Evolutionary conservation across 2,113 vertebrate species (phyloP).

Genomic region (Crypturellus undulatus): DNA sequence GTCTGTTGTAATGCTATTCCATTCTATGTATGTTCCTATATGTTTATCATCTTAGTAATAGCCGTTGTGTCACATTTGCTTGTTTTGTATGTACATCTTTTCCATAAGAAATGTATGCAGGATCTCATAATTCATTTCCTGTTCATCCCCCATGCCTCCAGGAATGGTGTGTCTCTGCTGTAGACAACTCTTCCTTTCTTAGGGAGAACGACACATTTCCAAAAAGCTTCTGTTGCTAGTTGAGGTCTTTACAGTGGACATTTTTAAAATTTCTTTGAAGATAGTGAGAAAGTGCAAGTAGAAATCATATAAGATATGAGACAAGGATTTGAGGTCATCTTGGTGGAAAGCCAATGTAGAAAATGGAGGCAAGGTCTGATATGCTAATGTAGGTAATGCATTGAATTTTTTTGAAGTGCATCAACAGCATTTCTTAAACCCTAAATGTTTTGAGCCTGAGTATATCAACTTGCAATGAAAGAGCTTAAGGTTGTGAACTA

Average conservation of each 20-base stretch:
- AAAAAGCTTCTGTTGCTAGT: not conserved
- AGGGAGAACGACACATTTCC: not conserved
- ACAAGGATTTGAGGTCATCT: not conserved
- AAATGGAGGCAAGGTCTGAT: accelerated
- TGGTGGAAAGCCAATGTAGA: not conserved
- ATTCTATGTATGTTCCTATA: not conserved
- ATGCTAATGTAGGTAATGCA: not conserved
- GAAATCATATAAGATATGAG: not conserved
- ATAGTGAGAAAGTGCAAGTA: not conserved
- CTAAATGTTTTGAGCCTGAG: not conserved
- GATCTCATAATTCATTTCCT: not conserved
- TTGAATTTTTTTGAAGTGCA: not conserved
- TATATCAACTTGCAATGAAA: not conserved
- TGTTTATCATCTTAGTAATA: not conserved
- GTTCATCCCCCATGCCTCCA: not conserved
- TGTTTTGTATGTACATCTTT: not conserved
- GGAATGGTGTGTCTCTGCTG: not conserved
- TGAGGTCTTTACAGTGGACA: not conserved
- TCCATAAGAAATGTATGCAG: not conserved
- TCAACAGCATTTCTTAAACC: not conserved
- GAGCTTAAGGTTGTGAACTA: not conserved
- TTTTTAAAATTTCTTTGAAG: not conserved
- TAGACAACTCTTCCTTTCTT: not conserved
- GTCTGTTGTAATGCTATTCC: not conserved
- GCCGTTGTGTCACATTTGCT: not conserved